These are phyloP conservation scores for Pristionchus arcanus DNA, from an alignment of 2,888 invertebrate genomes.

Conservation along the genomic window DNA sequence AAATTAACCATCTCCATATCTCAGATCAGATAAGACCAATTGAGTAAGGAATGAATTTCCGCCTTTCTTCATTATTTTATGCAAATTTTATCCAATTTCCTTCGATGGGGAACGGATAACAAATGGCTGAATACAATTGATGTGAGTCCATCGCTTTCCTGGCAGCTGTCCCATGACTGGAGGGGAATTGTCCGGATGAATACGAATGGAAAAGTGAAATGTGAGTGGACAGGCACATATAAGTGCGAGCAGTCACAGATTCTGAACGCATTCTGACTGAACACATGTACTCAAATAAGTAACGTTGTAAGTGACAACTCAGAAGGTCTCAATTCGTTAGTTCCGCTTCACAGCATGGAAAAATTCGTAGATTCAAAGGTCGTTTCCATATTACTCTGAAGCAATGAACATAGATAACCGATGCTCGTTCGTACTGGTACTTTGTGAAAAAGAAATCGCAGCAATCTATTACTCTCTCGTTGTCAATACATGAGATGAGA, in stretches of 20 bases:
- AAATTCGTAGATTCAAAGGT: no score
- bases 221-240: background rate
- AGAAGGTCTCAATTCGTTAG: no score
- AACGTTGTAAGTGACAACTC: no score
- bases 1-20: background rate
- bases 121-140: background rate
- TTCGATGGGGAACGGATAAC: background rate
- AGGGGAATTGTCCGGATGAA: background rate
- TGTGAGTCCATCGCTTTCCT: background rate
- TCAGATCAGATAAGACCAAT: background rate
- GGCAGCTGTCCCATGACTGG: no score
- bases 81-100: background rate
- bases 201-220: background rate
- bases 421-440: no score
- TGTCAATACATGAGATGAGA: no score
- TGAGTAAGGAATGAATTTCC: background rate
- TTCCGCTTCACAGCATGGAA: no score
- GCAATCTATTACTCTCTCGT: no score
- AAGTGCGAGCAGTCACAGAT: background rate
- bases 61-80: background rate
- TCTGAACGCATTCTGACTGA: background rate
- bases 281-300: no score
- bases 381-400: no score
- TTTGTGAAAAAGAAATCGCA: no score
- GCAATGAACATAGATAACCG: no score